Evolutionary conservation across 2,888 invertebrate genomes (phyloP).

Genomic region (Melanchra persicariae): DNA sequence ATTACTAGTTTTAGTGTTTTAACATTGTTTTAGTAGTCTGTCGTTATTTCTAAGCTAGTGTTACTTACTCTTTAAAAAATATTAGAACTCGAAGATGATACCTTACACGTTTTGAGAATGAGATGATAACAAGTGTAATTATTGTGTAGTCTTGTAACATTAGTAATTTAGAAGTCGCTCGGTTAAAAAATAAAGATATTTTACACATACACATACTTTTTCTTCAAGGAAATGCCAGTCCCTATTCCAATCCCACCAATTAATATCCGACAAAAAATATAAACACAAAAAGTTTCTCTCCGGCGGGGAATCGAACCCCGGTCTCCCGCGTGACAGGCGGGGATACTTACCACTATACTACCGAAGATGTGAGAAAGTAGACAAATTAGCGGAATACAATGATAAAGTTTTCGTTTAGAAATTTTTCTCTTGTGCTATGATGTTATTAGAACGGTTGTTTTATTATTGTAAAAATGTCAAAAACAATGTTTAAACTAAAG

Average conservation of each 20-base stretch:
- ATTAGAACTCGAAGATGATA: too few species aligned
- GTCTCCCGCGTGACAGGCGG: conserved; percentile 91
- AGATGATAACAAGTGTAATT: too few species aligned
- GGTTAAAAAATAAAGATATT: too few species aligned
- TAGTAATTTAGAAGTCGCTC: too few species aligned
- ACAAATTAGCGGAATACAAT: background rate
- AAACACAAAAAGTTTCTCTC: conserved; percentile 62
- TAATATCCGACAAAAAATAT: background rate
- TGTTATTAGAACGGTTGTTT: background rate
- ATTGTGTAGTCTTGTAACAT: too few species aligned
- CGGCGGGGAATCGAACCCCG: conserved; percentile 73
- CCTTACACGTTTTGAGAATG: too few species aligned
- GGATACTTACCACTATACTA: conserved; percentile 91
- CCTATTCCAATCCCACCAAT: background rate
- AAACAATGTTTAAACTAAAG: background rate
- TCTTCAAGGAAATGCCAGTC: too few species aligned
- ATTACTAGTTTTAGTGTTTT: too few species aligned
- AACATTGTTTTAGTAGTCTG: too few species aligned
- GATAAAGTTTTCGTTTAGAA: conserved; percentile 36
- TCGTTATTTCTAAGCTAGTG: too few species aligned
- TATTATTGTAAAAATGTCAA: background rate
- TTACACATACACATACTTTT: too few species aligned
- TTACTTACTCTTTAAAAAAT: too few species aligned
- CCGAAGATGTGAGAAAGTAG: conserved; percentile 81
- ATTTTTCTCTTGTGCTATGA: background rate